Evolutionary conservation across 2,113 vertebrate genomes (phyloP).

Genomic region (Pipa parva): DNA sequence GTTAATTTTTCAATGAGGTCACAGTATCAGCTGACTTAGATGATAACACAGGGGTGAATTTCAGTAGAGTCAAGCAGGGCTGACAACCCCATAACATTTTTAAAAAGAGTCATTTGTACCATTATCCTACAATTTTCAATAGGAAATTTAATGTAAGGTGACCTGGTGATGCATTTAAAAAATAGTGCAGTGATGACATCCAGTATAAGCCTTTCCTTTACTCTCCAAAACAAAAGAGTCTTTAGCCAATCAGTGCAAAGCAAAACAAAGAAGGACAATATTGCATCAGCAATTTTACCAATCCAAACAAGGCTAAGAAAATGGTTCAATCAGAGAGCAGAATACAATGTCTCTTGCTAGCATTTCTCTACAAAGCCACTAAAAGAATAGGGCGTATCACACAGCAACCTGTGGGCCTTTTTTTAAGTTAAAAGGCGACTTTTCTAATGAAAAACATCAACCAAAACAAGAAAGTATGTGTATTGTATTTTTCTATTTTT

Average conservation of each 20-base stretch:
- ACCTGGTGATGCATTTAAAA: too few species aligned
- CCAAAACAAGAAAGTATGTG: too few species aligned
- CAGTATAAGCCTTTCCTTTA: background rate
- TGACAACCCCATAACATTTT: too few species aligned
- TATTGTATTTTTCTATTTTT: too few species aligned
- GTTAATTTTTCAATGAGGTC: too few species aligned
- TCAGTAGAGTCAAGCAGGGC: too few species aligned
- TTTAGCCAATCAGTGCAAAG: slow-evolving; percentile 18
- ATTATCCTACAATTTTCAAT: too few species aligned
- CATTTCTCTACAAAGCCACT: background rate
- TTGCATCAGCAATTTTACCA: slow-evolving; percentile 35
- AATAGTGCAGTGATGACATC: background rate
- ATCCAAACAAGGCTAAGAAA: slow-evolving; percentile 6
- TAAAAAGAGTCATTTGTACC: too few species aligned
- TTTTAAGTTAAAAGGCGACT: background rate
- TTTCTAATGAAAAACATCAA: background rate
- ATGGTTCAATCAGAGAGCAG: slow-evolving; percentile 16
- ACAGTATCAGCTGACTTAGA: too few species aligned
- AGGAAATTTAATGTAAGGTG: too few species aligned
- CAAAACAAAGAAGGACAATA: slow-evolving; percentile 37
- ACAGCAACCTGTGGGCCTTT: background rate
- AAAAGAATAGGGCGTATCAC: slow-evolving; percentile 14
- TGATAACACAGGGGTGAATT: too few species aligned
- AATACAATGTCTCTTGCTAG: background rate
- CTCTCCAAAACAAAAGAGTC: slow-evolving; percentile 32